phyloP scores from a whole-genome alignment of 2,113 vertebrate species.

The Pandion haliaetus region DNA sequence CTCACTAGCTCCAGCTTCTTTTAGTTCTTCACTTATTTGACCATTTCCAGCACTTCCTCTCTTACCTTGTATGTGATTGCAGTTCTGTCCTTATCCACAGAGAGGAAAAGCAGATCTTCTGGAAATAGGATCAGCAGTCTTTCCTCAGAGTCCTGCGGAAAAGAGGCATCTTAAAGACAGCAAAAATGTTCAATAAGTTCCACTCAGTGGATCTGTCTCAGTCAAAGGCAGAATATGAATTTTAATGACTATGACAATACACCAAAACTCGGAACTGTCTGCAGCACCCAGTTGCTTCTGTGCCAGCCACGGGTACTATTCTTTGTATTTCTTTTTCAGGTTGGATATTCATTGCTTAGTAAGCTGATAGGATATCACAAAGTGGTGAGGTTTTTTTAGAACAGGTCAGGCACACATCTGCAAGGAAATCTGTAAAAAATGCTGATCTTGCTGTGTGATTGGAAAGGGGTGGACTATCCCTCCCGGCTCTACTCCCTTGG shows the following conservation, averaged over 20 bases:
- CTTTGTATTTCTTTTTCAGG: background rate
- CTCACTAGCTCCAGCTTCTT: background rate
- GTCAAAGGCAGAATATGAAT: background rate
- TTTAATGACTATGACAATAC: background rate
- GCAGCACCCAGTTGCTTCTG: background rate
- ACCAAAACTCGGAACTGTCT: background rate
- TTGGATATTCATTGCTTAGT: background rate
- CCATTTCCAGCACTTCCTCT: background rate
- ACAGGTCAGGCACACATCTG: too few species aligned
- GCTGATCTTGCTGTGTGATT: background rate
- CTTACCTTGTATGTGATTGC: slow-evolving; percentile 77
- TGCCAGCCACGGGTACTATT: background rate
- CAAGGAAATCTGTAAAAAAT: background rate
- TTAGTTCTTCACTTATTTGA: background rate
- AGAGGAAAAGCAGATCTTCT: slow-evolving; percentile 80
- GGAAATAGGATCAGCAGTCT: slow-evolving; percentile 77
- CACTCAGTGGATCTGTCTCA: background rate
- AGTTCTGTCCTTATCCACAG: slow-evolving; percentile 70
- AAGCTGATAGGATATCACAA: background rate
- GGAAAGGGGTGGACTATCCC: background rate
- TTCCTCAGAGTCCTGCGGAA: slow-evolving; percentile 72
- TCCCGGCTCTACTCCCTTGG: background rate
- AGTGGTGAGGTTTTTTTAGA: background rate
- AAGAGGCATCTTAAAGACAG: background rate
- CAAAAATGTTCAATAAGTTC: background rate